A percentile compares a stretch with the other conserved stretches of the same genome.
Evolutionary conservation across 2,113 vertebrate genomes (phyloP).

Genomic region (Calonectris borealis): DNA sequence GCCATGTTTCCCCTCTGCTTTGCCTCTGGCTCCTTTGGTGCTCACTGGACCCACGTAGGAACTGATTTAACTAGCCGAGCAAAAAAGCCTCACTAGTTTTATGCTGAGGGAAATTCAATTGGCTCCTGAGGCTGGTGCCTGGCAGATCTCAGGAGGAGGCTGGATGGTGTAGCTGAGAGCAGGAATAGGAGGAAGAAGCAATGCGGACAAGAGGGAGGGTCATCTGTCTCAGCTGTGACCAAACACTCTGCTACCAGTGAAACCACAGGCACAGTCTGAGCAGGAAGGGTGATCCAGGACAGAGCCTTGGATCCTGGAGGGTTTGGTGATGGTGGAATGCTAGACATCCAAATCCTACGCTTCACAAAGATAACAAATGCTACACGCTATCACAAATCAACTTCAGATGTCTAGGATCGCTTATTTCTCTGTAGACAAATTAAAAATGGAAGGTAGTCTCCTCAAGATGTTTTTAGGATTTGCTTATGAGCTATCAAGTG

Average conservation of each 20-base stretch:
- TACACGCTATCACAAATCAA: background rate
- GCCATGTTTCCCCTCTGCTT: background rate
- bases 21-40: background rate
- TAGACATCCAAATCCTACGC: background rate
- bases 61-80: background rate
- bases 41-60: accelerated
- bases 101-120: background rate
- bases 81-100: background rate
- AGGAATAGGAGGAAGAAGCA: background rate
- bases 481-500: background rate
- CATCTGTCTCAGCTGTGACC: background rate
- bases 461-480: background rate
- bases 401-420: background rate
- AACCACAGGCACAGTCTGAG: background rate
- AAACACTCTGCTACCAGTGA: background rate
- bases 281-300: constrained; percentile 2
- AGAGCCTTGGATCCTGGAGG: background rate
- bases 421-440: background rate
- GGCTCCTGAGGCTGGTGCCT: background rate
- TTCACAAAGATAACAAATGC: background rate
- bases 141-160: background rate
- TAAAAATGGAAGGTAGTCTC: background rate
- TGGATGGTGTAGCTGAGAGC: background rate
- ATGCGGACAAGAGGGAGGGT: background rate
- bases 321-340: background rate